Conservation (phyloP, 2,888 invertebrate genomes). For the Ichneumon xanthorius region DNA sequence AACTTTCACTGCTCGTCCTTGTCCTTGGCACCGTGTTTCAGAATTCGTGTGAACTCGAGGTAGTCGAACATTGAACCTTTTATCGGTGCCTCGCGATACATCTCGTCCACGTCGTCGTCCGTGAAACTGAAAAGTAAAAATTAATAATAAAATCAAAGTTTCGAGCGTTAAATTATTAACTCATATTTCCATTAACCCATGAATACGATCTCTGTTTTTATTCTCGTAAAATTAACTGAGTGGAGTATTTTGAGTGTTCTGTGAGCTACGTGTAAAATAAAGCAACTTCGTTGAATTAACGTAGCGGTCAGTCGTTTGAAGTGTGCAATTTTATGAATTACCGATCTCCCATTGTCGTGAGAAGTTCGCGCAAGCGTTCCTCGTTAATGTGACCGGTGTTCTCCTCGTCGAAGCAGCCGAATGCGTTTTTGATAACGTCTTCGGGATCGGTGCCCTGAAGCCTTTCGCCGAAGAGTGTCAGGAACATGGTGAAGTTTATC, state of each 20-base stretch:
- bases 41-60: conserved; percentile 98
- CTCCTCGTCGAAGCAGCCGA: conserved; percentile 99
- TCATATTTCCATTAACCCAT: too few relatives aligned
- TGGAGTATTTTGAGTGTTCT: not conserved
- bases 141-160: not conserved
- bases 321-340: conserved; percentile 76
- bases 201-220: too few relatives aligned
- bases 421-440: conserved; percentile 99
- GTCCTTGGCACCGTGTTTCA: conserved; percentile 99
- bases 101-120: conserved; percentile 99
- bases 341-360: conserved; percentile 99
- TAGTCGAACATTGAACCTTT: conserved; percentile 98
- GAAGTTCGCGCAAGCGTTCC: conserved; percentile 96
- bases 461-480: conserved; percentile 98
- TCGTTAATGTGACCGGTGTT: conserved; percentile 96
- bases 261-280: not conserved
- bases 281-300: not conserved
- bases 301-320: conserved; percentile 72
- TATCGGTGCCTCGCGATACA: conserved; percentile 99
- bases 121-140: conserved; percentile 86
- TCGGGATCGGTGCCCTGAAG: conserved; percentile 99
- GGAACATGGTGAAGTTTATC: conserved; percentile 99
- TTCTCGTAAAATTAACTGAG: not conserved
- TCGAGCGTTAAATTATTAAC: not conserved
- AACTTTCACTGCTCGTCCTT: conserved; percentile 94